A percentile compares a stretch with the other conserved stretches of the same genome.
Conservation (phyloP, 2,113 vertebrate genomes). For the Halcyon malimbica region DNA sequence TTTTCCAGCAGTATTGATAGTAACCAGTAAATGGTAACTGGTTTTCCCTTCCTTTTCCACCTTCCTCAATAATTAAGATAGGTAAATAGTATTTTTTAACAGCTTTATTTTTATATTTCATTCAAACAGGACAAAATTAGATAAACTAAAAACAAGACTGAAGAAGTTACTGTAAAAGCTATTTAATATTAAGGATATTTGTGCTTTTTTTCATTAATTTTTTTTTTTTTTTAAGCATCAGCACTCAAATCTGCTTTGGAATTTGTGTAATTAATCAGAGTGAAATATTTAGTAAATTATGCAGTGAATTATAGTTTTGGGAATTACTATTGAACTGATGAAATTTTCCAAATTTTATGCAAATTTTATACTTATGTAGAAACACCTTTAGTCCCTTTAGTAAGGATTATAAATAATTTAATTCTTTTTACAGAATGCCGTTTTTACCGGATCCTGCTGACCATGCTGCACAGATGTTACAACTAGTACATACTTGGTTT, state of each 20-base stretch:
- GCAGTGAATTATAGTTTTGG: neutral
- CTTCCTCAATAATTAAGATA: too few species aligned
- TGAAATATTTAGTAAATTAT: neutral
- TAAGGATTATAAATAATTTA: neutral
- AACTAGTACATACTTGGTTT: neutral
- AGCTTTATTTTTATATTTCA: neutral
- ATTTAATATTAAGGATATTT: neutral
- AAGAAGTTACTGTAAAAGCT: neutral
- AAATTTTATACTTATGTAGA: neutral
- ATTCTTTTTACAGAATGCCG: neutral
- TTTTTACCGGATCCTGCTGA: neutral
- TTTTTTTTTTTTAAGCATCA: neutral
- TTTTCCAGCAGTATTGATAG: neutral
- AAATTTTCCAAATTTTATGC: neutral
- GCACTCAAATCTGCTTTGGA: neutral
- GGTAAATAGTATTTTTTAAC: too few species aligned
- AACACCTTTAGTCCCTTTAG: neutral
- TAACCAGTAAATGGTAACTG: too few species aligned
- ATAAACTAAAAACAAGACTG: neutral
- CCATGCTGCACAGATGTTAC: neutral
- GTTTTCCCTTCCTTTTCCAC: too few species aligned
- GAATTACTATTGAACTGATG: neutral
- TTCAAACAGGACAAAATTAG: neutral
- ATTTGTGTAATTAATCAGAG: neutral
- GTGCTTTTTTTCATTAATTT: neutral